Base-by-base conservation (phyloP, 2,797 vertebrate genomes). In the Hemitrygon akajei region DNA sequence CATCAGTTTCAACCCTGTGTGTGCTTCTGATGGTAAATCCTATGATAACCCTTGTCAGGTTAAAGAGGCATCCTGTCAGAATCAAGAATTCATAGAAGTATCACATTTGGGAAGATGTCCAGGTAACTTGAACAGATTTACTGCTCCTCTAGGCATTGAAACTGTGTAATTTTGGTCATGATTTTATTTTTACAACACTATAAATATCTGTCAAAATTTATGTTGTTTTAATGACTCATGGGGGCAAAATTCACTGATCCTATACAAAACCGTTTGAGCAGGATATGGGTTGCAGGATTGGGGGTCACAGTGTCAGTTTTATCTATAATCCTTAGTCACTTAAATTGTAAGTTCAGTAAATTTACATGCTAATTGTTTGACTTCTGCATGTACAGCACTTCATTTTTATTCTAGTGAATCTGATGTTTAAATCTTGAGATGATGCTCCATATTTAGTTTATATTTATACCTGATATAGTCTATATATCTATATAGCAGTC, bases 31-130 rank as follows among this genome's bases (percentile, higher is more conserved):
- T 91, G 99, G 99, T 94, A 99, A 97, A 95, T 99, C 99, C 95
- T 99, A 99, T 94, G 98, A 99, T 97, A 99, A 99, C 97, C 98
- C 99, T 94, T 99, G 99, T 97, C 98, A 99, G 97, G 99, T 99
- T 97, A 99, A 99, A 97, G 99, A 99, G 97, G 99, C 98, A 0
- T 99, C 99, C 63, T 99, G 99, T 97, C 98, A 99, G 97, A 99
- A 98, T 96, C 99, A 99, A 96, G 99, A 99, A 95, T 98, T 98
- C 96, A 99, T 99, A 96, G 99, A 99, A 97, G 98, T 99, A 96
- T 98, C 98, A 97, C 98, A 98, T 97, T 97, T 99, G 97, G 99
- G 99, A 95, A 98, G 98, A 97, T 99, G 99, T 97, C 98, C 98
- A 98, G 99, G 99, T 99, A 97, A 98, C 95, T 91, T 27, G 5